Evolutionary conservation across 2,888 invertebrate species (phyloP).

Genomic region (Cataglyphis albicans): DNA sequence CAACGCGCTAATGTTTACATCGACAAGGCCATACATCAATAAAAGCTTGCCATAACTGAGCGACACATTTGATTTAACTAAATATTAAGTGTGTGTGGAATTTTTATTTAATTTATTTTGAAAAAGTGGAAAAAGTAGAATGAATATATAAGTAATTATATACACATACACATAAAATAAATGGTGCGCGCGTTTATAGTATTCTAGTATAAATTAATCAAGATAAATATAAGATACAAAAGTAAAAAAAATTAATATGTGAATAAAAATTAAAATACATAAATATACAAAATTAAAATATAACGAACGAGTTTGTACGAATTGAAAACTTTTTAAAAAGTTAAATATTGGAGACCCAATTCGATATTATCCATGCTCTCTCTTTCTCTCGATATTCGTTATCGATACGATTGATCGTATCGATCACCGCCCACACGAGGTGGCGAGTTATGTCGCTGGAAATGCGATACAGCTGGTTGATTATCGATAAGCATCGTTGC

Average conservation of each 20-base stretch:
- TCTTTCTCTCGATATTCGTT: conserved; percentile 27
- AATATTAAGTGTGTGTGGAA: too few relatives aligned
- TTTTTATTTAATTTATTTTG: too few relatives aligned
- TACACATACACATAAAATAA: too few relatives aligned
- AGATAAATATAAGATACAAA: background rate
- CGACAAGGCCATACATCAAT: too few relatives aligned
- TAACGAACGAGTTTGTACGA: background rate
- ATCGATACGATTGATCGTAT: conserved; percentile 35
- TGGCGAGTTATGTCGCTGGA: conserved; percentile 18
- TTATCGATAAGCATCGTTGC: conserved; percentile 28
- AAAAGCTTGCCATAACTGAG: too few relatives aligned
- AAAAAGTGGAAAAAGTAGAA: too few relatives aligned
- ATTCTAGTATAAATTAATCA: background rate
- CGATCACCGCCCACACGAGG: conserved; percentile 14
- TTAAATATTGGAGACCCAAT: background rate
- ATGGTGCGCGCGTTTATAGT: too few relatives aligned
- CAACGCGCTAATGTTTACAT: too few relatives aligned
- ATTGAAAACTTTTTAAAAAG: background rate
- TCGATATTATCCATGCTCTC: background rate
- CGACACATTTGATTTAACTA: too few relatives aligned
- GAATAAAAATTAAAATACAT: background rate
- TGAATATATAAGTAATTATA: too few relatives aligned
- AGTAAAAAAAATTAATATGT: background rate
- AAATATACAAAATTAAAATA: background rate
- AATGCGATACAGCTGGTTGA: conserved; percentile 12